These are phyloP conservation scores for Nothoprocta pentlandii DNA, from an alignment of 2,113 vertebrate genomes.

Conservation along the genomic window DNA sequence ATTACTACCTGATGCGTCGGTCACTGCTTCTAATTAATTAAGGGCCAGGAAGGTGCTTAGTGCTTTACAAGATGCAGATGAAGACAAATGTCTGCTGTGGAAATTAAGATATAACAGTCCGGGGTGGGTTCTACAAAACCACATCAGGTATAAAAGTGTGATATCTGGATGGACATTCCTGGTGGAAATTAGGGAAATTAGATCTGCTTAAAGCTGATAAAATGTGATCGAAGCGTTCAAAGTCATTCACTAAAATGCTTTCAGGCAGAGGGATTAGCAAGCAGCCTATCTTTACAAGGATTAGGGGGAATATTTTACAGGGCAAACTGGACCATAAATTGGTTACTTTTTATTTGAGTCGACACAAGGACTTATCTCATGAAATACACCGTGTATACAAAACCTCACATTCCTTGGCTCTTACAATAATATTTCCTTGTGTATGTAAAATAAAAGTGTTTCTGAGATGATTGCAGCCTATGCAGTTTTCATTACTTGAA, in stretches of 20 bases:
- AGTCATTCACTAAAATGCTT: conserved; percentile 33
- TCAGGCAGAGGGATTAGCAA: conserved; percentile 26
- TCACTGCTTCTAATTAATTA: conserved; percentile 54
- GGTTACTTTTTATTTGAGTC: background rate
- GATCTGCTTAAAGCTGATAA: conserved; percentile 32
- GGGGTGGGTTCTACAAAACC: background rate
- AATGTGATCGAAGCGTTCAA: conserved; percentile 31
- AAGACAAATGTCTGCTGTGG: conserved; percentile 22
- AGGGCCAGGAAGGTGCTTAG: conserved; percentile 27
- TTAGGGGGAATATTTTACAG: conserved; percentile 13
- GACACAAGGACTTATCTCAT: background rate
- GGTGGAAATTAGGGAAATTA: conserved; percentile 35
- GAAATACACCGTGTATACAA: background rate
- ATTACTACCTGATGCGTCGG: conserved; percentile 6
- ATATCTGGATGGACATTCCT: background rate
- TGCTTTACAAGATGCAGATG: background rate
- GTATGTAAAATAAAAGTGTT: background rate
- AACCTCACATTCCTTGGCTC: background rate
- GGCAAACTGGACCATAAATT: background rate
- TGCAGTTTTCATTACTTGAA: background rate
- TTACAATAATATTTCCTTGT: background rate
- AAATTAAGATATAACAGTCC: conserved; percentile 39
- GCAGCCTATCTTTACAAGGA: conserved; percentile 29
- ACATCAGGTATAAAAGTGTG: conserved; percentile 16
- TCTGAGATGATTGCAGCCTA: background rate